Evolutionary conservation across 2,888 invertebrate genomes (phyloP), one percentile per base, ranked within the genome.

Genomic region (Meiosimyza decipiens): DNA sequence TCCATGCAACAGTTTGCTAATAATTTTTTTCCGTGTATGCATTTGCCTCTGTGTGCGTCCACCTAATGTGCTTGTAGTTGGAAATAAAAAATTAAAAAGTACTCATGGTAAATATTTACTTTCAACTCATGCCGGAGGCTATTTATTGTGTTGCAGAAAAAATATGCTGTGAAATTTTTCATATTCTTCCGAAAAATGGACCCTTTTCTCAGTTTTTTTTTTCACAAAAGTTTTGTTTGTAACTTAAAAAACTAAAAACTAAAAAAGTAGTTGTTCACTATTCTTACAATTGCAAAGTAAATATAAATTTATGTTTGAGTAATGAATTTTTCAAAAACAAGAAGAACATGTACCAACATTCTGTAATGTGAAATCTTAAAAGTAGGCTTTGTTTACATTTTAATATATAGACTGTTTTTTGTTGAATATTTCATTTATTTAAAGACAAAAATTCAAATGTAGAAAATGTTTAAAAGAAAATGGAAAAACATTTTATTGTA

Each of bases 71-170:
- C 54, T 70, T 70, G 40, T 40, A 52, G 54, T 52, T 47, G 55
- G 4, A 55, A 15, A 22, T 55, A 55, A 18, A n/a, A 55, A 55
- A 18, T n/a, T 16, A 54, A 68, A 59, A 57, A 7, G 15, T 57
- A 59, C 54, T 54, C 62, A 51, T 62, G 62, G n/a, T 52, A 70
- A 70, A 63, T 70, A 70, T 70, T 63, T 70, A 63, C 54, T 49
- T 63, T 70, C 54, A 52, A 63, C 70, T 70, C 63, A 70, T 59
- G 6, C 51, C 18, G 47, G 28, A 55, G 40, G 54, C 54, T 40
- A 66, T 66, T 63, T 66, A 50, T 40, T 64, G 22, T 28, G 18
- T 51, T 28, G 52, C 64, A 64, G 22, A 51, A 64, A 64, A 28
- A 62, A 63, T 63, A 47, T 63, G 63, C 18, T 63, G 22, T 49